Evolutionary conservation across 2,797 vertebrate species (phyloP), one percentile per base, ranked within the genome.

Genomic region (Pempheris klunzingeri): DNA sequence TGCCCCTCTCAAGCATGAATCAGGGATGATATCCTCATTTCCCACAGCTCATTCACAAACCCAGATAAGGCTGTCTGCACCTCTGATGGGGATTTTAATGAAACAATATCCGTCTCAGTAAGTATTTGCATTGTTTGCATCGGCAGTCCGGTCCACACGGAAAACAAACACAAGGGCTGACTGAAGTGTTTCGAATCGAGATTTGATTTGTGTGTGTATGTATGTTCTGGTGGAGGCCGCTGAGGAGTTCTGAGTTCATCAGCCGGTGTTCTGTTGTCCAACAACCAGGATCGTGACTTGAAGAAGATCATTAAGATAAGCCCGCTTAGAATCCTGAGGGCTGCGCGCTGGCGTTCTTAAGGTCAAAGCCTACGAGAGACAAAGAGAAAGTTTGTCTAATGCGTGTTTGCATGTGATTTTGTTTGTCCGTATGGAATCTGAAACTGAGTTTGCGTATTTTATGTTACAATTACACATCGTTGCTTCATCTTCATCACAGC

Each of bases 271-370:
- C 13, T 47, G 26, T 72, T n/a, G n/a, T n/a, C n/a, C n/a, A n/a
- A n/a, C n/a, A n/a, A n/a, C n/a, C n/a, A n/a, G n/a, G n/a, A n/a
- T n/a, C n/a, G n/a, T n/a, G n/a, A n/a, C n/a, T n/a, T n/a, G 39
- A 69, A 71, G 60, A 61, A 54, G 58, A 58, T 44, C 58, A 73
- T 78, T 74, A 76, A 76, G 68, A 83, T 79, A 77, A 88, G 59
- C 43, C 38, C 20, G 61, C 62, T 54, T n/a, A 57, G 34, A 76
- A 47, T 66, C 22, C 55, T 50, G 20, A 8, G 5, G 43, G 10
- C 36, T 71, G 28, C 61, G 71, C 52, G 83, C 68, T 77, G 82
- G 82, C 78, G 67, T 74, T 60, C 24, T 28, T 38, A 30, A 71
- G 74, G 80, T 81, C 71, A 78, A 52, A 77, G n/a, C 54, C 38